Base-by-base conservation (phyloP, 2,113 vertebrate species). In the Thryonomys swinderianus region DNA sequence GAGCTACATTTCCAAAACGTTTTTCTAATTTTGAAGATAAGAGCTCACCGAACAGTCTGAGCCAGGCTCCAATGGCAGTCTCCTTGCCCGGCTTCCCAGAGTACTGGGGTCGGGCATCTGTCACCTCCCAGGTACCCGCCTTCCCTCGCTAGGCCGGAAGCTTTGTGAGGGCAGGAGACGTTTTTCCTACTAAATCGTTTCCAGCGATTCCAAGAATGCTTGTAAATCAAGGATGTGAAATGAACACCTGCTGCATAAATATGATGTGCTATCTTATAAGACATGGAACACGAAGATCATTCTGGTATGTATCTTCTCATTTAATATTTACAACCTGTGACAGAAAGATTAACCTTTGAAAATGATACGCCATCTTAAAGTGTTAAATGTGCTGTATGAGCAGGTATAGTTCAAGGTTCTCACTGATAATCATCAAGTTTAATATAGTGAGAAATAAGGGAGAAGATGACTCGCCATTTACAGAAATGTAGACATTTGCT, bases 381-480 rank as follows among this genome's bases (percentile, higher is more conserved):
- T 95, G 37, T 61, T 57, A 90, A 95, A 84, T 85, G 51, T 79
- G 21, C 91, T 69, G 79, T 32, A 73, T 91, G 25, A 37, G 90
- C 96, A 97, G 97, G 93, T 79, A 85, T 86, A 94, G 53, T 81
- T 95, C 97, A 91, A 98, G 98, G 96, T 96, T 80, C 85, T 86
- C 92, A 85, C 81, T 97, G 83, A 95, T 97, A 97, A 98, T 98
- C 98, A 96, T 96, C 91, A 94, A 88, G 81, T 97, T 95, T 97
- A 98, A 96, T 88, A 97, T 95, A 97, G 96, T 93, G 90, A 98
- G 95, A 95, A 98, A 97, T 90, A 93, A 94, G 74, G 55, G 88
- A 90, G 95, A 97, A 71, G 51, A 51, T 93, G 82, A 62, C 59
- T 93, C 93, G 95, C 97, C 82, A 97, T 96, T 95, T 96, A 93